Evolutionary conservation across 2,797 vertebrate species (phyloP).

Genomic region (Avahi laniger): DNA sequence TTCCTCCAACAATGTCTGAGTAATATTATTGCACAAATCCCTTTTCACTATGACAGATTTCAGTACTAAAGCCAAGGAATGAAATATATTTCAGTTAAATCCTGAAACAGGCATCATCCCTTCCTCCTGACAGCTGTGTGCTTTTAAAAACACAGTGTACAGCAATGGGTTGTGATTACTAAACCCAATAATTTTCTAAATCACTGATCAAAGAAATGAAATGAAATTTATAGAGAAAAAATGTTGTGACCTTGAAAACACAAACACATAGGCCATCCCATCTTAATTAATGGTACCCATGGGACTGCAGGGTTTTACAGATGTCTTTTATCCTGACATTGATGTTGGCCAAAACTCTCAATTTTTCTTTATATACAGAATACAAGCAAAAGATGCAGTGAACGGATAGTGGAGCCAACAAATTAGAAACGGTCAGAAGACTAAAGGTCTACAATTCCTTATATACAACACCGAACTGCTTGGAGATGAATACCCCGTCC

Average conservation of each 20-base stretch:
- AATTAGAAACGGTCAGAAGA: background rate
- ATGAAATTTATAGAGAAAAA: background rate
- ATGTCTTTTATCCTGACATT: background rate
- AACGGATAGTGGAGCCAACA: background rate
- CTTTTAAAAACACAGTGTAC: background rate
- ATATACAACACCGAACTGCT: background rate
- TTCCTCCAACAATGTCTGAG: background rate
- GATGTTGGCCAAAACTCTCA: background rate
- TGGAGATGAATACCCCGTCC: background rate
- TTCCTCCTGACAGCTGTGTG: background rate
- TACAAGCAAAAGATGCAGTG: background rate
- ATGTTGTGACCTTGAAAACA: background rate
- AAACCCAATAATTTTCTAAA: background rate
- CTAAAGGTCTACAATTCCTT: background rate
- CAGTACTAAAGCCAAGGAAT: background rate
- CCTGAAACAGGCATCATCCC: background rate
- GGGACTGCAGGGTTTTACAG: background rate
- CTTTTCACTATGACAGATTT: background rate
- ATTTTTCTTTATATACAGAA: background rate
- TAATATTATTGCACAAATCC: background rate
- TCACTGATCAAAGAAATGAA: constrained; percentile 16
- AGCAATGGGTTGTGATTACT: background rate
- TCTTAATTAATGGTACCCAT: background rate
- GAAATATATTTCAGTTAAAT: background rate
- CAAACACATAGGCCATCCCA: background rate